Conservation (phyloP, 2,113 vertebrate genomes). For the Agelaius phoeniceus region DNA sequence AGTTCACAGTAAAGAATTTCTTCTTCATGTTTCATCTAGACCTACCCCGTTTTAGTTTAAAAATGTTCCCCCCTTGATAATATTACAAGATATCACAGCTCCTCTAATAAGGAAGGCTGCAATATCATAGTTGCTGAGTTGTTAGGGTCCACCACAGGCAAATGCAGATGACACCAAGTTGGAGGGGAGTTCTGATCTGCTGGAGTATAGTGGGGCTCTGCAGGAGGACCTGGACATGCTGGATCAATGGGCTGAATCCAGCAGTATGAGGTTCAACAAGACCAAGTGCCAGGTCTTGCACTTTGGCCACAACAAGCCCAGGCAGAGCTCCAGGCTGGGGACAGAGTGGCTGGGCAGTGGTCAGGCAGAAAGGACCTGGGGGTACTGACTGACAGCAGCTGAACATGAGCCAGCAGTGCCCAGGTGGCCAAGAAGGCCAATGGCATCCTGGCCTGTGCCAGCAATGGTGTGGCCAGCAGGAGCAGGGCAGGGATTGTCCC, state of each 20-base stretch:
- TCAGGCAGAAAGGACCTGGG: background rate
- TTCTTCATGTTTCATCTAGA: background rate
- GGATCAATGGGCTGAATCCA: accelerated
- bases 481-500: background rate
- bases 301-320: background rate
- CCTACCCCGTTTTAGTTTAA: background rate
- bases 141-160: background rate
- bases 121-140: background rate
- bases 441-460: background rate
- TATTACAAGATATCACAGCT: background rate
- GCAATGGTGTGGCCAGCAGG: background rate
- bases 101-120: background rate
- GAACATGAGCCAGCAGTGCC: background rate
- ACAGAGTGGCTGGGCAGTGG: background rate
- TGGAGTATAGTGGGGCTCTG: background rate
- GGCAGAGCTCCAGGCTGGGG: background rate
- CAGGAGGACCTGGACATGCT: background rate
- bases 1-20: background rate
- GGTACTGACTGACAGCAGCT: background rate
- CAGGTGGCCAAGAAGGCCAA: background rate
- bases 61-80: background rate
- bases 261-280: background rate
- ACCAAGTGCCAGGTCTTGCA: too few species aligned
- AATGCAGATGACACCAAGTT: background rate
- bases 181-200: too few species aligned